Evolutionary conservation across 1,140 invertebrate genomes (phyloP), one percentile per base, ranked within the genome.

Genomic region (Heliothis subflexa): DNA sequence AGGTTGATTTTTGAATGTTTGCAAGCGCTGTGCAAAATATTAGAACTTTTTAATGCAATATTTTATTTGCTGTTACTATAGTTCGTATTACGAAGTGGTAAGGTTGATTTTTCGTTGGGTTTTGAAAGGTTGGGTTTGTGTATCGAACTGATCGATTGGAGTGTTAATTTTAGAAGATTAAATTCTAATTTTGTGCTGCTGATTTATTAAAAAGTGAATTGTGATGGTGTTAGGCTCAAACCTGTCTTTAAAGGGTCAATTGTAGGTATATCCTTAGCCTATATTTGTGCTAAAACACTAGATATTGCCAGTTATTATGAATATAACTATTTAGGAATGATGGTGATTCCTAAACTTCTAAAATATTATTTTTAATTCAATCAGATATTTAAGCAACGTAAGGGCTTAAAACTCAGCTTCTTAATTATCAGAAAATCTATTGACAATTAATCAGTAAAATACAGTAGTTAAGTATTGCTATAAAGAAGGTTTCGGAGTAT

Each of bases 141-240:
- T 75, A 10, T 75, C 59, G 18, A 49, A 61, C 47, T 75, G 57
- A 75, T 62, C 72, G 73, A 75, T 75, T 75, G 57, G 59, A 75
- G 73, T 75, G 59, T 75, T 75, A 75, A 75, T 52, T 75, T 75
- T 75, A 75, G 59, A 75, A 75, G 59, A 62, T 62, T 25, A 54
- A 75, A 75, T 75, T 64, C 59, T 62, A 45, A 64, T 64, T 62
- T 50, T 33, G 21, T 33, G n/a, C 25, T 14, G 47, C 49, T 50
- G 47, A 18, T 50, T 62, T 52, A 52, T 52, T 52, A 50, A 11
- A 62, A 49, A 28, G 50, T 40, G 14, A 7, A 64, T 11, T 28
- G 18, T 64, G 55, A 10, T 61, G 57, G 47, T 13, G 9, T 64
- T 62, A 50, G n/a, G 28, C 1, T 14, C 14, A 70, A 28, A 47